Evolutionary conservation across 2,888 invertebrate genomes (phyloP).

Genomic region (Epistrophe eligans): DNA sequence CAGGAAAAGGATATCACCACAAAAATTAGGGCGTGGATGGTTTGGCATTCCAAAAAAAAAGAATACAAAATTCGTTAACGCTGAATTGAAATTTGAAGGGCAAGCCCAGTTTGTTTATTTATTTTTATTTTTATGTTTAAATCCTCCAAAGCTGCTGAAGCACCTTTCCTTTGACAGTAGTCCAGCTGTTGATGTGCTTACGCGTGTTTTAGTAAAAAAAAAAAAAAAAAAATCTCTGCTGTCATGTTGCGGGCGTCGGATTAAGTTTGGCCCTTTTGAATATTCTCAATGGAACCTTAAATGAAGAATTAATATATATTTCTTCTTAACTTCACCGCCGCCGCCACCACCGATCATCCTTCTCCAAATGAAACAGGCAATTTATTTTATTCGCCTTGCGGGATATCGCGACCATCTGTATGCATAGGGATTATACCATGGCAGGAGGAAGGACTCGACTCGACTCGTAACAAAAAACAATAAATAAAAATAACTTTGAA

Average conservation of each 20-base stretch:
- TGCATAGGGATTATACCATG: constrained; percentile 10
- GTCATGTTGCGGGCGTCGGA: constrained; percentile 40
- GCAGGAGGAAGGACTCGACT: constrained; percentile 18
- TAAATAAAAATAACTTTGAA: constrained; percentile 45
- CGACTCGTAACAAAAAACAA: constrained; percentile 44
- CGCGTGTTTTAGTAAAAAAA: constrained; percentile 12
- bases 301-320: constrained; percentile 51
- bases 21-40: constrained; percentile 43
- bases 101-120: constrained; percentile 16
- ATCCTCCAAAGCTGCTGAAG: constrained; percentile 10
- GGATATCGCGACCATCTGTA: constrained; percentile 38
- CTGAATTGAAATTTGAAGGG: constrained; percentile 34
- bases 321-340: constrained; percentile 1
- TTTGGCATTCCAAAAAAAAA: not conserved
- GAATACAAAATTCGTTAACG: constrained; percentile 5
- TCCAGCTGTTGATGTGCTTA: constrained; percentile 59
- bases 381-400: constrained; percentile 38
- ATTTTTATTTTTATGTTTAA: not conserved
- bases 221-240: not conserved
- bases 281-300: constrained; percentile 42
- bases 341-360: not conserved
- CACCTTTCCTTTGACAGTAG: constrained; percentile 51
- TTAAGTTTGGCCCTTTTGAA: constrained; percentile 50
- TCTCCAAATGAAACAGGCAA: constrained; percentile 10
- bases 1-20: constrained; percentile 11